Base-by-base conservation (phyloP, 2,797 vertebrate species). In the Lithobates pipiens region DNA sequence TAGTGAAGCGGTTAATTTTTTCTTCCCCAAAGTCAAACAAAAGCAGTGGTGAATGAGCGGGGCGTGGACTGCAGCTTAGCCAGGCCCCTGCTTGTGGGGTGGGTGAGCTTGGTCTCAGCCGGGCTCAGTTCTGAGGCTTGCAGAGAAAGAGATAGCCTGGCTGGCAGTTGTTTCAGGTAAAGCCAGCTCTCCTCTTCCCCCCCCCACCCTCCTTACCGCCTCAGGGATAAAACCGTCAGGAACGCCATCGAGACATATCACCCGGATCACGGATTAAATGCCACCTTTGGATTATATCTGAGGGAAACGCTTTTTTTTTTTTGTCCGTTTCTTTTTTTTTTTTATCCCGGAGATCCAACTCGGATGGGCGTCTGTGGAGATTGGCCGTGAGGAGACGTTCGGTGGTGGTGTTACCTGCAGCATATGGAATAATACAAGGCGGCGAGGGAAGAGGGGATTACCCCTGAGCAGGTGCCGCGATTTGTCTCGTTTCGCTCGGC, bases 121-220 rank as follows among this genome's bases (percentile, higher is more conserved):
- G 86, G 90, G 76, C 88, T 92, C 89, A 16, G 50, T 78, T 91
- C 90, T 46, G 29, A 78, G 23, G 39, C 39, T 71, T 44, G 34
- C 10, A 70, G 75, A 87, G 92, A 94, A 94, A 94, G 93, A 92
- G 93, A 94, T 94, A 93, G 91, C 91, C 90, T 95, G 93, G 91
- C 90, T 95, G 92, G 91, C 93, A 93, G 91, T 90, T 91, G 91
- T 93, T 90, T 94, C 94, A 95, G 94, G 94, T 96, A 93, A 92
- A 94, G 92, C 90, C 57, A 16, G 81, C 90, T 89, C 10, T 4
- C 65, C 65, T 80, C 79, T 27, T 3, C 65, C 83, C 81, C 85
- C 25, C 25, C 34, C 81, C 84, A n/a, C 25, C 32, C 88, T 54
- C 10, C n/a, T 67, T 25, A 67, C 65, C 76, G 90, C 92, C 91